A percentile compares a stretch with the other conserved stretches of the same genome.
These are phyloP conservation scores for Trilocha varians DNA, from an alignment of 2,888 invertebrate genomes.

Conservation along the genomic window DNA sequence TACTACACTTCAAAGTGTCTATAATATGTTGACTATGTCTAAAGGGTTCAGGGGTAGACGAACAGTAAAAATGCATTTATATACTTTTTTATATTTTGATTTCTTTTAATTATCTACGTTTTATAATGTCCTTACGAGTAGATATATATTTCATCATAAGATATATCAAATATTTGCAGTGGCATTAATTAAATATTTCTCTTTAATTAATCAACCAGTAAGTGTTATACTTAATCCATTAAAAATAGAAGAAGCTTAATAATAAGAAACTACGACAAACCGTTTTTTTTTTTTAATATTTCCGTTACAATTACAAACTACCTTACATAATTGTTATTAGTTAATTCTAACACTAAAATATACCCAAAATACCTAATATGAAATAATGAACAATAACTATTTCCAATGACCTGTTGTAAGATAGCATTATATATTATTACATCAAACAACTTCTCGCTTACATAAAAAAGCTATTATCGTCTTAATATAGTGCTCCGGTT, in stretches of 20 bases:
- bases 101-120: slow-evolving; percentile 75
- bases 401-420: slow-evolving; percentile 47
- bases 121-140: slow-evolving; percentile 74
- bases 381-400: slow-evolving; percentile 71
- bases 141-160: slow-evolving; percentile 75
- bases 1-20: slow-evolving; percentile 12
- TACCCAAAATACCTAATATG: slow-evolving; percentile 74
- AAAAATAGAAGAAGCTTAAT: slow-evolving; percentile 74
- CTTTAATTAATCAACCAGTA: slow-evolving; percentile 73
- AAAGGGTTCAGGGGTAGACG: slow-evolving; percentile 34
- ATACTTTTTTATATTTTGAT: slow-evolving; percentile 68
- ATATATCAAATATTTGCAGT: slow-evolving; percentile 75
- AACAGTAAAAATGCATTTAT: slow-evolving; percentile 68
- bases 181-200: slow-evolving; percentile 66
- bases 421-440: slow-evolving; percentile 42
- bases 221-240: slow-evolving; percentile 72
- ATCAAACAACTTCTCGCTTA: slow-evolving; percentile 62
- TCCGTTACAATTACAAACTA: slow-evolving; percentile 71
- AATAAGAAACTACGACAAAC: slow-evolving; percentile 73
- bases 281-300: slow-evolving; percentile 52
- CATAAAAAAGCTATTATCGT: slow-evolving; percentile 49
- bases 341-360: slow-evolving; percentile 72
- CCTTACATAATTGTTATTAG: slow-evolving; percentile 68
- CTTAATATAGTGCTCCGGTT: slow-evolving; percentile 65
- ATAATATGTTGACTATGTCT: slow-evolving; percentile 20